Evolutionary conservation across 92 coral and sea anemone species (phyloP).

Genomic region (Ricordea florida): DNA sequence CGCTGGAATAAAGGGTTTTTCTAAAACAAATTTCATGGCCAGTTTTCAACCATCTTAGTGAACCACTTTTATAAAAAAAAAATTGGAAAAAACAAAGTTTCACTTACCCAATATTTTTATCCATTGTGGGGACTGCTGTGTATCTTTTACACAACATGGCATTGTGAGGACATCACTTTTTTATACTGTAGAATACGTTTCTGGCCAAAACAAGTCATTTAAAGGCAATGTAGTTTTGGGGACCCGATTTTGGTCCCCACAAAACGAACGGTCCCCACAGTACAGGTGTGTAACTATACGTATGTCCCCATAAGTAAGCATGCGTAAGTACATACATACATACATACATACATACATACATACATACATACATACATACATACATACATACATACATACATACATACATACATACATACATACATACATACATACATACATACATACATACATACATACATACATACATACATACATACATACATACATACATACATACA

Average conservation of each 20-base stretch:
- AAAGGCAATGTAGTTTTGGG: constrained; percentile 16
- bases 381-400: too few species aligned
- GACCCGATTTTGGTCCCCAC: constrained; percentile 28
- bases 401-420: too few species aligned
- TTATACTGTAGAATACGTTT: constrained; percentile 3
- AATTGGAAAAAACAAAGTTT: constrained; percentile 11
- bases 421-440: too few species aligned
- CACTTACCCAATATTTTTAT: constrained; percentile 17
- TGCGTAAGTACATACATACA: not conserved
- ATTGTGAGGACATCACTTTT: constrained; percentile 11
- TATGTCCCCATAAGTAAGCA: constrained; percentile 40
- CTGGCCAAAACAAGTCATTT: constrained; percentile 9
- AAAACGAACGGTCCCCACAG: constrained; percentile 31
- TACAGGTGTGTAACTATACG: constrained; percentile 26
- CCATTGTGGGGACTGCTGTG: constrained; percentile 16
- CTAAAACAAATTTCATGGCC: too few species aligned
- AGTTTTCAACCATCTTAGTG: too few species aligned
- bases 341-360: too few species aligned
- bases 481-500: too few species aligned
- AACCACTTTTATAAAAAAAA: too few species aligned
- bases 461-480: too few species aligned
- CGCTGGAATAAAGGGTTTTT: too few species aligned
- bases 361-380: too few species aligned
- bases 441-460: too few species aligned
- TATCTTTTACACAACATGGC: constrained; percentile 11